These are phyloP conservation scores for Trilocha varians DNA, from an alignment of 2,888 invertebrate species.

Conservation along the genomic window DNA sequence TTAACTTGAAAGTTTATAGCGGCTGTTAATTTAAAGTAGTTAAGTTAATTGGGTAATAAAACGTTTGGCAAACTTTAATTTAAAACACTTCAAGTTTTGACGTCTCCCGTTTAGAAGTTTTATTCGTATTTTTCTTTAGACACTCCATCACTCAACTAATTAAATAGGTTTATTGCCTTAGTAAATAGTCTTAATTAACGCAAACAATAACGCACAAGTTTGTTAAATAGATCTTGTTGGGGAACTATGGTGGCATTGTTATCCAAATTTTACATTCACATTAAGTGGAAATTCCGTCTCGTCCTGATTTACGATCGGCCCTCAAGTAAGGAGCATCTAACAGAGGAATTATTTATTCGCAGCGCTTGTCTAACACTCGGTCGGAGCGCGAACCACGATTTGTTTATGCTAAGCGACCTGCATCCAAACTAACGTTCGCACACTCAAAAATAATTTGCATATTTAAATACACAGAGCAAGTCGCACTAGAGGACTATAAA, in stretches of 20 bases:
- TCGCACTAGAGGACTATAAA: slow-evolving; percentile 31
- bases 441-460: slow-evolving; percentile 58
- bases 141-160: background rate
- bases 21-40: background rate
- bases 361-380: slow-evolving; percentile 37
- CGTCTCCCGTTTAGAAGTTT: background rate
- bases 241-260: slow-evolving; percentile 46
- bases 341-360: slow-evolving; percentile 55
- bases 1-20: background rate
- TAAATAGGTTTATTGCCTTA: too few species aligned
- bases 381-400: slow-evolving; percentile 29
- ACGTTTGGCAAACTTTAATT: background rate
- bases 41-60: background rate
- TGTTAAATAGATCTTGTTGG: slow-evolving; percentile 35
- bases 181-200: background rate
- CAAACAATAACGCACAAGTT: slow-evolving; percentile 30
- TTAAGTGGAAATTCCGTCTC: slow-evolving; percentile 55
- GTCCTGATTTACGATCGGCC: slow-evolving; percentile 54
- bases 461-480: slow-evolving; percentile 45
- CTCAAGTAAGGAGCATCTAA: slow-evolving; percentile 46
- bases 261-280: slow-evolving; percentile 56
- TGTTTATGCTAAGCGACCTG: slow-evolving; percentile 60
- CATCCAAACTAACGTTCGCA: slow-evolving; percentile 40
- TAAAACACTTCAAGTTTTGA: background rate
- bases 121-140: background rate